Evolutionary conservation across 2,797 vertebrate species (phyloP).

Genomic region (Tamandua tetradactyla): DNA sequence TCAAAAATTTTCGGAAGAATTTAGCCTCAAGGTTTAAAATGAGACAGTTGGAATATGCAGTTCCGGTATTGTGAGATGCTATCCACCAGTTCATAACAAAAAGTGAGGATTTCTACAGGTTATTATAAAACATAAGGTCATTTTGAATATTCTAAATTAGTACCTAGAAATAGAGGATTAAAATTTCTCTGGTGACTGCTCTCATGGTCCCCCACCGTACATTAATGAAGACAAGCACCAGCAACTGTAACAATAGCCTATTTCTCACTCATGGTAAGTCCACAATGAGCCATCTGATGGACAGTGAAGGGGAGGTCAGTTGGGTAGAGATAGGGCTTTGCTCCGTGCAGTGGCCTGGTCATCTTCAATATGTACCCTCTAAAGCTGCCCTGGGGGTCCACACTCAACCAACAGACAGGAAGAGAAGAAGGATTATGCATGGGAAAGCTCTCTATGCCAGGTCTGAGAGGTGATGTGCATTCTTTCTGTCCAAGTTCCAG

Average conservation of each 20-base stretch:
- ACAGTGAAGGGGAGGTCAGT: neutral
- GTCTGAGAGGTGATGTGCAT: neutral
- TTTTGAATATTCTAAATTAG: neutral
- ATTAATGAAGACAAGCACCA: neutral
- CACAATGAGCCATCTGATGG: neutral
- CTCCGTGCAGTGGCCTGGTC: neutral
- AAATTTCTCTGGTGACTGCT: neutral
- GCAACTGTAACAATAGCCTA: neutral
- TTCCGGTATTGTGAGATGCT: neutral
- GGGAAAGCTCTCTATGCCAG: neutral
- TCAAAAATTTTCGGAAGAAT: neutral
- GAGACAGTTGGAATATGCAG: neutral
- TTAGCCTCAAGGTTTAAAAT: neutral
- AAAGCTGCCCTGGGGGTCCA: neutral
- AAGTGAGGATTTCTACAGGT: neutral
- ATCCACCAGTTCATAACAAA: neutral
- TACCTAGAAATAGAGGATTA: neutral
- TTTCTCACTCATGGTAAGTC: neutral
- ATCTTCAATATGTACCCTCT: neutral
- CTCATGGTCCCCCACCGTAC: neutral
- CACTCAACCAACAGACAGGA: neutral
- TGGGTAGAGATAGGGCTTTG: neutral
- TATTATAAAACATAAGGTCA: neutral
- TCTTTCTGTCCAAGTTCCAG: neutral
- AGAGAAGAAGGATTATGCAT: neutral